These are phyloP conservation scores for Nomada lathburiana DNA, from an alignment of 2,888 invertebrate genomes.

Conservation along the genomic window DNA sequence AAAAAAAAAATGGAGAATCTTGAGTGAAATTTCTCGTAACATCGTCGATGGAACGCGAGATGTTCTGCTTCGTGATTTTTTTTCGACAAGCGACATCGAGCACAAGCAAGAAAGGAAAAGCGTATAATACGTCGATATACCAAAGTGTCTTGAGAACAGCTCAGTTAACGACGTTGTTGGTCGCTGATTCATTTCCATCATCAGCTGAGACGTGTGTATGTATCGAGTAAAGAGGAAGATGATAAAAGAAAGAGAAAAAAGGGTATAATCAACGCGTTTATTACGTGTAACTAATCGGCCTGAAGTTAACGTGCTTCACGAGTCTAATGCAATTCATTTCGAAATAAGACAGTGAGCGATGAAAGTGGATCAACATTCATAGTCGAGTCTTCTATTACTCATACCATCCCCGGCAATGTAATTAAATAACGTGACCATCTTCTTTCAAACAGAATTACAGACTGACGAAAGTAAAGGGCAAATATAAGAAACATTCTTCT, in stretches of 20 bases:
- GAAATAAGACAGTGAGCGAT: constrained; percentile 13
- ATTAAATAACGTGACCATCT: too few species aligned
- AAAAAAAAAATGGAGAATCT: neutral
- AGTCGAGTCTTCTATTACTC: neutral
- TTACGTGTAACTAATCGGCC: constrained; percentile 29
- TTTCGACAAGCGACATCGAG: neutral
- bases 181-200: constrained; percentile 6
- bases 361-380: constrained; percentile 12
- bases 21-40: constrained; percentile 7
- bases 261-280: neutral
- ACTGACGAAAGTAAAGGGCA: too few species aligned
- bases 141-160: neutral
- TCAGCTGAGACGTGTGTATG: neutral
- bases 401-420: too few species aligned
- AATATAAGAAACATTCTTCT: too few species aligned
- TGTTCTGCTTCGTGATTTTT: constrained; percentile 19
- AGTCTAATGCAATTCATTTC: neutral
- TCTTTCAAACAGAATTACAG: too few species aligned
- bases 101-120: constrained; percentile 25
- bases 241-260: neutral
- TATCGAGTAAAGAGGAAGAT: neutral
- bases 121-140: neutral
- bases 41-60: neutral
- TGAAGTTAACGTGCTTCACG: constrained; percentile 5
- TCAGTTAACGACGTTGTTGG: neutral